Percentiles rank a stretch among this genome's conserved stretches.
Evolutionary conservation across 2,113 vertebrate species (phyloP).

Genomic region (Rhinopithecus roxellana): DNA sequence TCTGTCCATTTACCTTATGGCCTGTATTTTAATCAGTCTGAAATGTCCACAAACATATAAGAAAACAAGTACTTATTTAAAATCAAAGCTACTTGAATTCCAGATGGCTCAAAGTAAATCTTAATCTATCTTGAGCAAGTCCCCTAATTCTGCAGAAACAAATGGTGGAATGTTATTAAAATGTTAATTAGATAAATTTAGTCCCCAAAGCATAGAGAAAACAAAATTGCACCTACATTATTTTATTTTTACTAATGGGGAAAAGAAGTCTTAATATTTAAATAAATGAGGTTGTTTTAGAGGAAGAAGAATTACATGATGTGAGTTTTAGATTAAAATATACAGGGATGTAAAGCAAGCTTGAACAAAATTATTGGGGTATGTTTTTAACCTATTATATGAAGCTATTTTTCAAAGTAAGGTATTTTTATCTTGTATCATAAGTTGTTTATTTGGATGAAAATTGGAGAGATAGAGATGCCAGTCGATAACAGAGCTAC

Average conservation of each 20-base stretch:
- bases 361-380: conserved; percentile 60
- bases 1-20: conserved; percentile 72
- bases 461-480: conserved; percentile 9
- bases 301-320: conserved; percentile 52
- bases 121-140: conserved; percentile 80
- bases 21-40: conserved; percentile 78
- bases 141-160: conserved; percentile 84
- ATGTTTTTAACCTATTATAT: conserved; percentile 54
- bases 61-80: conserved; percentile 85
- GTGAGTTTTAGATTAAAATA: conserved; percentile 71
- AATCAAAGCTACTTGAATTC: conserved; percentile 83
- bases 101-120: conserved; percentile 85
- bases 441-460: conserved; percentile 45
- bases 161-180: conserved; percentile 88
- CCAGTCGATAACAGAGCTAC: conserved; percentile 3
- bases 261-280: conserved; percentile 69
- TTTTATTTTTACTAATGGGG: conserved; percentile 84
- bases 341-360: conserved; percentile 57
- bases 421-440: conserved; percentile 55
- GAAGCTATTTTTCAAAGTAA: conserved; percentile 63
- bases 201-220: conserved; percentile 81
- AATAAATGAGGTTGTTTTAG: conserved; percentile 74
- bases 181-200: conserved; percentile 90
- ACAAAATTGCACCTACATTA: conserved; percentile 81
- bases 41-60: conserved; percentile 80